Percentiles rank a stretch among this genome's conserved stretches.
Conservation (phyloP, 2,113 vertebrate species). For the Malaclemys terrapin region DNA sequence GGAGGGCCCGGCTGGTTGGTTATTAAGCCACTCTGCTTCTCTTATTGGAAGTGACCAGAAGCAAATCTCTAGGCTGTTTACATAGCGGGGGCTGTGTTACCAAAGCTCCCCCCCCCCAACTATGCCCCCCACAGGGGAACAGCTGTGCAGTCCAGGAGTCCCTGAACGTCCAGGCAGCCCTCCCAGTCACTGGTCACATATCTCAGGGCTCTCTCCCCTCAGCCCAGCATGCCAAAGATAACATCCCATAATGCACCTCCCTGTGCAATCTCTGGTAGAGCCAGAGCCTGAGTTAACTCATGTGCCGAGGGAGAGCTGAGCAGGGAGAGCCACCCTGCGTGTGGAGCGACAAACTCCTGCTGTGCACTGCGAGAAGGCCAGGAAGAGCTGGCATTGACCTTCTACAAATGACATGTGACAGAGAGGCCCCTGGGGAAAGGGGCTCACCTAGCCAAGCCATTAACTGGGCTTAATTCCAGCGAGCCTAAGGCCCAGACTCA, state of each 20-base stretch:
- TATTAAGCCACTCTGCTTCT: background rate
- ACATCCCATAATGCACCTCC: background rate
- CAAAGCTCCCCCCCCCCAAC: background rate
- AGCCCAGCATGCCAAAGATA: no score
- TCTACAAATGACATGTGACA: background rate
- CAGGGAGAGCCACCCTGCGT: background rate
- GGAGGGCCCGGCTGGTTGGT: background rate
- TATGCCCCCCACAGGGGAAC: background rate
- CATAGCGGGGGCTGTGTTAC: background rate
- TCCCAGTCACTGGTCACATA: background rate
- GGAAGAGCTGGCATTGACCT: background rate
- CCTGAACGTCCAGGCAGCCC: background rate
- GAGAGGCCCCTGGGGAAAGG: background rate
- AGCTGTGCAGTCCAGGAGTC: background rate
- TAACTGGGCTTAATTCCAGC: background rate
- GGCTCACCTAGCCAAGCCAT: background rate
- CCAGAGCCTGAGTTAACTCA: no score
- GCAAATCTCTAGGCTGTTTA: background rate
- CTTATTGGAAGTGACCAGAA: background rate
- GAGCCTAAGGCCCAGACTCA: no score
- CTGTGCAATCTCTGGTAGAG: background rate
- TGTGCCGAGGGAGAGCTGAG: background rate
- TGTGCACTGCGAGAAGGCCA: no score
- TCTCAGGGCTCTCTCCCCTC: no score
- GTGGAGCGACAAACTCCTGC: background rate